Evolutionary conservation across 2,888 invertebrate species (phyloP), one percentile per base, ranked within the genome.

Genomic region (Catonia carolina): DNA sequence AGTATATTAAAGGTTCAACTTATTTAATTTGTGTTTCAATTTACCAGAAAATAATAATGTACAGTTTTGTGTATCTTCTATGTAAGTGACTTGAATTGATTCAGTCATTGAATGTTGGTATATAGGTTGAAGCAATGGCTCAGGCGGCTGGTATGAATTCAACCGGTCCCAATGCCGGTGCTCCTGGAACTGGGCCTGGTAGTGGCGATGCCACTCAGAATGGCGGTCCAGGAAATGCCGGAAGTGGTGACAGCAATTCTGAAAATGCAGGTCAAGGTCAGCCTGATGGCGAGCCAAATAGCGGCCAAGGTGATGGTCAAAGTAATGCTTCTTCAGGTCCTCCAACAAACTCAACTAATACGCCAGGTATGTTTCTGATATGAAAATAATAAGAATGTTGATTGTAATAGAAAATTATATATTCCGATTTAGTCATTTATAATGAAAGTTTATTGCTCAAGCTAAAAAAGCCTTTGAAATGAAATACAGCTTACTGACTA

Each of bases 41-140:
- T n/a, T n/a, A n/a, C n/a, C n/a, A n/a, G n/a, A n/a, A n/a, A n/a
- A n/a, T n/a, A n/a, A n/a, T n/a, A n/a, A n/a, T n/a, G n/a, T n/a
- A n/a, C n/a, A n/a, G n/a, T n/a, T n/a, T n/a, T n/a, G n/a, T n/a
- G n/a, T n/a, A n/a, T n/a, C n/a, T n/a, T n/a, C n/a, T n/a, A n/a
- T n/a, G n/a, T n/a, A n/a, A n/a, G n/a, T n/a, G n/a, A n/a, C n/a
- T n/a, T n/a, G n/a, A n/a, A n/a, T n/a, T n/a, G n/a, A n/a, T n/a
- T n/a, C n/a, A n/a, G n/a, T n/a, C n/a, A n/a, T n/a, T n/a, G n/a
- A n/a, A n/a, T n/a, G n/a, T n/a, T n/a, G n/a, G n/a, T n/a, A n/a
- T n/a, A n/a, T 63, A 68, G 68, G 69, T 70, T 31, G 72, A 72
- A 62, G 68, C 69, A 14, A 72, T 72, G 67, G 77, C 78, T 23